Evolutionary conservation across 2,113 vertebrate genomes (phyloP), one percentile per base, ranked within the genome.

Genomic region (Zosterops lateralis): DNA sequence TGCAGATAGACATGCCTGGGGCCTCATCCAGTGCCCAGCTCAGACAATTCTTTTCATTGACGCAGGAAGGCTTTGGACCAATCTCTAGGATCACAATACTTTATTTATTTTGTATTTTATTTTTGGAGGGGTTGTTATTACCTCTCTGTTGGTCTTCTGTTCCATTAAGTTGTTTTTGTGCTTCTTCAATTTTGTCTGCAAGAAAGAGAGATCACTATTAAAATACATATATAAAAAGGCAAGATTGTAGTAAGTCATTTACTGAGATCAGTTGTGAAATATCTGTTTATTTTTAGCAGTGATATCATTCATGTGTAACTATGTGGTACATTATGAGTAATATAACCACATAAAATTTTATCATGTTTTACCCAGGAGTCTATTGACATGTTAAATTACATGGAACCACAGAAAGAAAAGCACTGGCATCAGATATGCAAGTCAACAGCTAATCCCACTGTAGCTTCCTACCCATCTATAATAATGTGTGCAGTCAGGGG

Each of bases 141-240:
- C 99, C 99, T 99, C 99, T 98, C 96, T 98, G 98, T 93, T 98
- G 96, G 88, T 97, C 98, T 97, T 98, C 98, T 81, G 98, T 99
- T 86, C 98, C 98, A 94, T 99, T 99, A 47, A 99, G 98, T 96
- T 99, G 99, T 93, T 99, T 99, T 97, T 99, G 99, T 97, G 99
- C 99, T 98, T 99, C 99, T 97, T 99, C 98, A 91, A 99, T 99
- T 98, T 99, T 99, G 93, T 99, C 99, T 99, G 98, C 96, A 98
- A 95, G 81, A 95, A 90, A 87, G 29, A 93, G 40, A 93, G 65
- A 13, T 75, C 38, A 67, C 84, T 71, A 84, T 93, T 92, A 94
- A 93, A 85, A 94, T 18, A 93, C 18, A 42, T 34, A 36, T 7
- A n/a, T 54, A 57, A 51, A 89, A 36, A 13, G 2, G 0, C 12